Evolutionary conservation across 2,113 vertebrate species (phyloP).

Genomic region (cat (Felis catus)): DNA sequence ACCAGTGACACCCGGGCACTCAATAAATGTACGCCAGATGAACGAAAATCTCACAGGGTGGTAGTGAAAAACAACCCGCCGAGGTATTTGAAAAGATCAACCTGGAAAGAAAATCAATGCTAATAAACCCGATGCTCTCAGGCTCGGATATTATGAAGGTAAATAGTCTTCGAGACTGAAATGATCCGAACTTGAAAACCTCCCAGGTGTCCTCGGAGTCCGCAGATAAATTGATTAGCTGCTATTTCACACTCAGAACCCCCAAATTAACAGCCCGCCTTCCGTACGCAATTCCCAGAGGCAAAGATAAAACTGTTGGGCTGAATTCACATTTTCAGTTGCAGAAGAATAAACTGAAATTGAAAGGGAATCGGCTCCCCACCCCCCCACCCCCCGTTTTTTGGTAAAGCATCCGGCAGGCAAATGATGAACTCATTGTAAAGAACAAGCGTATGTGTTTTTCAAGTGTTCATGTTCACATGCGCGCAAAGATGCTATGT

Average conservation of each 20-base stretch:
- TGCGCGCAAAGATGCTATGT: neutral
- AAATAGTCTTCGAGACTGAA: slow-evolving; percentile 51
- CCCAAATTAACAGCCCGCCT: slow-evolving; percentile 52
- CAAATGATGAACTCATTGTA: slow-evolving; percentile 37
- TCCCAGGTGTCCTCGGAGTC: neutral
- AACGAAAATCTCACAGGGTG: slow-evolving; percentile 37
- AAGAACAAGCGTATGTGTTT: neutral
- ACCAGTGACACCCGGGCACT: neutral
- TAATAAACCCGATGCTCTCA: slow-evolving; percentile 60
- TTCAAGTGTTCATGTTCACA: neutral
- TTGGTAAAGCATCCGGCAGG: neutral
- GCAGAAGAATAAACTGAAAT: slow-evolving; percentile 45
- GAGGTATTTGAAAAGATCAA: slow-evolving; percentile 64
- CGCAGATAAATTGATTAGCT: slow-evolving; percentile 52
- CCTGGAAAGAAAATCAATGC: slow-evolving; percentile 74
- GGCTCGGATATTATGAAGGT: slow-evolving; percentile 60
- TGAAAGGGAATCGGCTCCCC: slow-evolving; percentile 31
- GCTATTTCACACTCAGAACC: slow-evolving; percentile 51
- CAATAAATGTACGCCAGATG: slow-evolving; percentile 13
- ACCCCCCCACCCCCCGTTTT: neutral
- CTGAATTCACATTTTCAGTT: slow-evolving; percentile 55
- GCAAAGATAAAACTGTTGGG: slow-evolving; percentile 52
- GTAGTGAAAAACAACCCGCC: slow-evolving; percentile 12
- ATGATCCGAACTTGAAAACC: slow-evolving; percentile 50
- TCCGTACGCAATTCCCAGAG: slow-evolving; percentile 42